Evolutionary conservation across 2,113 vertebrate species (phyloP), one percentile per base, ranked within the genome.

Genomic region (Anoplopoma fimbria): DNA sequence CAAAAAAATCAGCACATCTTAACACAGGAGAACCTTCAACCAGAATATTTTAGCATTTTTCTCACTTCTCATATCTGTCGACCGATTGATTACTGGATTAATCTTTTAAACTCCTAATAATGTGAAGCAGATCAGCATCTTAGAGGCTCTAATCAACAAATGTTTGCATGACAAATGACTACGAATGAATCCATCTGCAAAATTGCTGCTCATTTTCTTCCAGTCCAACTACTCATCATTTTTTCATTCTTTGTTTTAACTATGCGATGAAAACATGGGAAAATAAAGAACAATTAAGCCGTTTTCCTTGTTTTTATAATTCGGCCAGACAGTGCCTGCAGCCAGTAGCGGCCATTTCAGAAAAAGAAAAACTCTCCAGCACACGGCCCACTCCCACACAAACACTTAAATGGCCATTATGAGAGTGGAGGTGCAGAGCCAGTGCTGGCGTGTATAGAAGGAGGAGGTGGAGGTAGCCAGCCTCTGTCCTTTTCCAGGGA

Each of bases 401-500:
- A 82, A 87, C 85, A 82, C 83, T 86, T 85, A 70, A 89, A 79
- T 79, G 57, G 69, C 63, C 83, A 81, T 89, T 89, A 81, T 81
- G 64, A 86, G 65, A 77, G 76, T 42, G 77, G 62, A 90, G 79
- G 80, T 77, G 67, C 73, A 49, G 74, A 87, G 83, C 62, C 9
- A 58, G 63, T 23, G 61, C 62, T 65, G 72, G 68, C 79, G 80
- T 57, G 81, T 31, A 47, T 73, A 70, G 78, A 33, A 42, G 51
- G 75, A 75, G 70, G 65, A 75, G 85, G 90, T 82, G 85, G 85
- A 82, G 61, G 62, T 23, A 75, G 83, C 64, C 64, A 61, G 79
- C 34, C 77, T 71, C 70, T 91, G 89, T 91, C 91, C 87, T 93
- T 92, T 91, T 83, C 82, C 84, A 71, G 77, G 87, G 86, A 88